Evolutionary conservation across 2,113 vertebrate species (phyloP).

Genomic region (Ictalurus punctatus): DNA sequence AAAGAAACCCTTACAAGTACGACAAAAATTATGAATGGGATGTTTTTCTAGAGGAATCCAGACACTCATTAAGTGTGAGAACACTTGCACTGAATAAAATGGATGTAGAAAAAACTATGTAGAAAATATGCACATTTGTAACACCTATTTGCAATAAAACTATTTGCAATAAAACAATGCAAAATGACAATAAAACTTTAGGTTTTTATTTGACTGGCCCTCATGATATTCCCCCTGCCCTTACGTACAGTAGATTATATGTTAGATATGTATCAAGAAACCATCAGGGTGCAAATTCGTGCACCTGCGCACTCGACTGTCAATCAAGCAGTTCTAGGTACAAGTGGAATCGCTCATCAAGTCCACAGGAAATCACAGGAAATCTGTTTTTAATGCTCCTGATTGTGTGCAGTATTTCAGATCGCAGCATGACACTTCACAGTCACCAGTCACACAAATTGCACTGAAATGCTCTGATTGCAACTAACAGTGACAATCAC

Average conservation of each 20-base stretch:
- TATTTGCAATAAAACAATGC: too few species aligned
- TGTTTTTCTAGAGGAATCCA: too few species aligned
- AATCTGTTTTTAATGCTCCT: neutral
- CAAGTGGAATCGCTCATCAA: neutral
- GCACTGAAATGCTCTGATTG: constrained; percentile 6
- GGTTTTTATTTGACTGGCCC: too few species aligned
- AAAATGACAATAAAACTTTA: neutral
- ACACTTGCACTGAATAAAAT: neutral
- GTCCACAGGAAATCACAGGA: neutral
- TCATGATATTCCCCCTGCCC: neutral
- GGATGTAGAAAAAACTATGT: neutral
- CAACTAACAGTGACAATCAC: neutral
- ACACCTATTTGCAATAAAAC: too few species aligned
- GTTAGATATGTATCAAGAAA: neutral
- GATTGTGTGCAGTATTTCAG: neutral
- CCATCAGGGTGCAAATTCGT: neutral
- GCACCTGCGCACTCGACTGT: neutral
- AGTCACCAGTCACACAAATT: neutral
- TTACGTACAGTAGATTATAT: neutral
- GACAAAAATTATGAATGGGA: too few species aligned
- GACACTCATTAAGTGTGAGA: neutral
- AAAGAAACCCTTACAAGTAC: too few species aligned
- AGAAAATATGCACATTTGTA: too few species aligned
- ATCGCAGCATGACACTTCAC: neutral
- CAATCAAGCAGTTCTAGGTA: neutral